Conservation (phyloP, 1,140 invertebrate genomes). For the Cyphomyrmex costatus region DNA sequence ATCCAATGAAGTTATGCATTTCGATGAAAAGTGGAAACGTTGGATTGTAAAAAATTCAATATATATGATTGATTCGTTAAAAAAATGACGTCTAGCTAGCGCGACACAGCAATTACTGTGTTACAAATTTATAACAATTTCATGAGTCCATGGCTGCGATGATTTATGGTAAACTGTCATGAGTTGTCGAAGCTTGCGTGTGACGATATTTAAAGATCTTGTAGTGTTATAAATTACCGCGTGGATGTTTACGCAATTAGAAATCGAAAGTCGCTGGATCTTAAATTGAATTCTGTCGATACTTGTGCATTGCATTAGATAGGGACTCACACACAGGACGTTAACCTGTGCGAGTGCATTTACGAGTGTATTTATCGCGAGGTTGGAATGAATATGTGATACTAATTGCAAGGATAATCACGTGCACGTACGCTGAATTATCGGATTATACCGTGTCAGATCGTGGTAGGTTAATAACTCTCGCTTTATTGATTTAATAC, state of each 20-base stretch:
- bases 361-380: slow-evolving; percentile 26
- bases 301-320: not conserved
- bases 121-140: slow-evolving; percentile 55
- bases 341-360: not conserved
- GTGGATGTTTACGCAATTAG: not conserved
- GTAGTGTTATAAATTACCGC: not conserved
- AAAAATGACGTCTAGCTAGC: slow-evolving; percentile 39
- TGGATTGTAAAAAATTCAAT: slow-evolving; percentile 31
- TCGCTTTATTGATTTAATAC: slow-evolving; percentile 32
- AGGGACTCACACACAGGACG: not conserved
- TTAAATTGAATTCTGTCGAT: slow-evolving; percentile 15
- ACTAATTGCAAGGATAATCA: slow-evolving; percentile 32
- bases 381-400: slow-evolving; percentile 39
- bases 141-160: not conserved
- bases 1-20: slow-evolving; percentile 35
- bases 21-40: slow-evolving; percentile 54
- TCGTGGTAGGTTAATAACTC: slow-evolving; percentile 35
- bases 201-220: not conserved
- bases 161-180: slow-evolving; percentile 3
- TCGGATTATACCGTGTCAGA: slow-evolving; percentile 39
- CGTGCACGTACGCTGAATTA: slow-evolving; percentile 25
- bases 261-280: not conserved
- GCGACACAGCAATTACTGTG: slow-evolving; percentile 26
- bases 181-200: not conserved
- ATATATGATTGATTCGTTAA: slow-evolving; percentile 43